phyloP scores from a whole-genome alignment of 1,140 invertebrate genomes.

The Brachystomella parvula region DNA sequence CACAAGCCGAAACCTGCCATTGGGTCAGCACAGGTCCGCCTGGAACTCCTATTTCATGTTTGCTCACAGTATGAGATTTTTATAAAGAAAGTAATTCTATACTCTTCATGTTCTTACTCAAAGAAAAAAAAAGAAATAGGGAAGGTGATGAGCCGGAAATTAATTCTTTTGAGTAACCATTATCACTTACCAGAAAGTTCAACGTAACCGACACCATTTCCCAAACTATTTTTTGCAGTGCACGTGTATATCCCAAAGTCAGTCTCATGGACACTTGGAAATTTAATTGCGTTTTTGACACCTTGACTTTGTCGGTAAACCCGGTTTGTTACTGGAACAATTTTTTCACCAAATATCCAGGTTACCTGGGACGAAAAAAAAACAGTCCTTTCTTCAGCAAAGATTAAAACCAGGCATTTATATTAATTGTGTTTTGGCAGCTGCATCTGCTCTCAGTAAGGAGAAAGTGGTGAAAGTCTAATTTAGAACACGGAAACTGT shows the following conservation, averaged over 20 bases:
- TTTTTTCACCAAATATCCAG: slow-evolving; percentile 22
- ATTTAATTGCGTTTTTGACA: slow-evolving; percentile 56
- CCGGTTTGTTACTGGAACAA: slow-evolving; percentile 45
- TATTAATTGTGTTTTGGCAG: no score
- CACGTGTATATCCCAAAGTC: slow-evolving; percentile 73
- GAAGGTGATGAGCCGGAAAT: not conserved
- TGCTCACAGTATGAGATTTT: not conserved
- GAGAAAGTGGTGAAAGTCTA: no score
- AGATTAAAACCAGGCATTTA: no score
- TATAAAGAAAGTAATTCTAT: not conserved
- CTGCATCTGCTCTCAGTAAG: no score
- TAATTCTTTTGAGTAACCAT: no score
- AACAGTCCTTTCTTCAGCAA: not conserved
- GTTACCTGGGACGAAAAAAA: slow-evolving; percentile 22
- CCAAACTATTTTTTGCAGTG: slow-evolving; percentile 62
- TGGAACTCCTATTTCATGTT: slow-evolving; percentile 44
- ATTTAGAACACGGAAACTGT: not conserved
- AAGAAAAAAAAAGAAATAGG: not conserved
- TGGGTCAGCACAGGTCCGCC: slow-evolving; percentile 23
- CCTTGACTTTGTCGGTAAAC: slow-evolving; percentile 51
- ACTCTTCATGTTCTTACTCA: not conserved
- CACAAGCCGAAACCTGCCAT: slow-evolving; percentile 41
- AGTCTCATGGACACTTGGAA: slow-evolving; percentile 55
- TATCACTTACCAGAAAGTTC: slow-evolving; percentile 48
- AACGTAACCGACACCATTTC: slow-evolving; percentile 47